These are phyloP conservation scores for Acromyrmex heyeri DNA, from an alignment of 1,140 invertebrate genomes.

Conservation along the genomic window DNA sequence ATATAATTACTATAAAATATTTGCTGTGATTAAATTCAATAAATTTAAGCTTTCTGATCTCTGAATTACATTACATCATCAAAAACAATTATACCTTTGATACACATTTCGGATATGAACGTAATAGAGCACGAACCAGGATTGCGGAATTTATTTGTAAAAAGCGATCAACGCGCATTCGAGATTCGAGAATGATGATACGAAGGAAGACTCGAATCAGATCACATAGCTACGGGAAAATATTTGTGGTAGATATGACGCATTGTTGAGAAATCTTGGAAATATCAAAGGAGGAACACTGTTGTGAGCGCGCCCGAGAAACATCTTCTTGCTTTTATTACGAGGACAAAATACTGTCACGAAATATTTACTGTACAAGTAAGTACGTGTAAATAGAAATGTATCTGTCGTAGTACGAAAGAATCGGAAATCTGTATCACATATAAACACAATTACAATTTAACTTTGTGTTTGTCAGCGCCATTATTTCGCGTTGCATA, in stretches of 20 bases:
- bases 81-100: not conserved
- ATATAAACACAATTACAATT: constrained; percentile 33
- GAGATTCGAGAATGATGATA: not conserved
- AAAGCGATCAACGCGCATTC: constrained; percentile 39
- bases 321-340: constrained; percentile 42
- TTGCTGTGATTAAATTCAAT: not conserved
- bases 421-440: not conserved
- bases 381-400: constrained; percentile 33
- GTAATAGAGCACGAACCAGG: not conserved
- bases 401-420: not conserved
- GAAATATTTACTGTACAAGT: constrained; percentile 13
- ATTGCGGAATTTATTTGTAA: constrained; percentile 17
- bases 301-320: not conserved
- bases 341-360: not conserved
- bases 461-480: not conserved
- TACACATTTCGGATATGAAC: not conserved
- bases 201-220: not conserved
- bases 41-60: not conserved
- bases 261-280: constrained; percentile 13
- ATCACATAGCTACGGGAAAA: constrained; percentile 31
- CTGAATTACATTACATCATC: not conserved
- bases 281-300: constrained; percentile 1
- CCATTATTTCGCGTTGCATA: constrained; percentile 27
- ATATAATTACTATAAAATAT: not conserved
- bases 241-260: constrained; percentile 45